A percentile compares a stretch with the other conserved stretches of the same genome.
Evolutionary conservation across 2,113 vertebrate species (phyloP).

Genomic region (Turnix velox): DNA sequence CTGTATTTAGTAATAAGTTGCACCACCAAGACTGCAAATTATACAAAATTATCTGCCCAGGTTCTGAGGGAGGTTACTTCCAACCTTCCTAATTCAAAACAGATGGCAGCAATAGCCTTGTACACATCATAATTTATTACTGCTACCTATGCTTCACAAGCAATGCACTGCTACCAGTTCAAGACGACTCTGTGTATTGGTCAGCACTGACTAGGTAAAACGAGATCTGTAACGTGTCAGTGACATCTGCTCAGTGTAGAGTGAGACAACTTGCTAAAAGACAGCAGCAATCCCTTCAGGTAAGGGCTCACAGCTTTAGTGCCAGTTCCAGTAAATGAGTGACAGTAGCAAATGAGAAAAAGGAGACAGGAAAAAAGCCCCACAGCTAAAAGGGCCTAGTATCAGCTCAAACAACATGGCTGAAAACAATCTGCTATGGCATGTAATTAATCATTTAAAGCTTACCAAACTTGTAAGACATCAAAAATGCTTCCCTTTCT

Average conservation of each 20-base stretch:
- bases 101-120: background rate
- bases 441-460: background rate
- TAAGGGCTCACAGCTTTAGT: background rate
- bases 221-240: rapidly evolving
- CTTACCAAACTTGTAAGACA: rapidly evolving
- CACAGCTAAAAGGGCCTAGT: too few species aligned
- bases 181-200: background rate
- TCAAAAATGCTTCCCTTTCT: background rate
- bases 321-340: background rate
- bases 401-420: background rate
- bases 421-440: background rate
- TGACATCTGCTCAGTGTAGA: background rate
- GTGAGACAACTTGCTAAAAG: background rate
- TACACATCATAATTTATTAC: background rate
- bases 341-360: background rate
- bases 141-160: background rate
- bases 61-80: background rate
- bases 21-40: background rate
- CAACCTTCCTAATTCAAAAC: background rate
- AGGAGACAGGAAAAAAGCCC: rapidly evolving
- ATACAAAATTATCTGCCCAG: background rate
- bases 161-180: rapidly evolving
- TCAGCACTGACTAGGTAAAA: background rate
- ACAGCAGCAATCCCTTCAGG: background rate
- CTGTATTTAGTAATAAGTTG: background rate